These are phyloP conservation scores for Halichondria panicea DNA, from an alignment of 37 sponge, comb jelly and placozoan genomes.

Conservation along the genomic window DNA sequence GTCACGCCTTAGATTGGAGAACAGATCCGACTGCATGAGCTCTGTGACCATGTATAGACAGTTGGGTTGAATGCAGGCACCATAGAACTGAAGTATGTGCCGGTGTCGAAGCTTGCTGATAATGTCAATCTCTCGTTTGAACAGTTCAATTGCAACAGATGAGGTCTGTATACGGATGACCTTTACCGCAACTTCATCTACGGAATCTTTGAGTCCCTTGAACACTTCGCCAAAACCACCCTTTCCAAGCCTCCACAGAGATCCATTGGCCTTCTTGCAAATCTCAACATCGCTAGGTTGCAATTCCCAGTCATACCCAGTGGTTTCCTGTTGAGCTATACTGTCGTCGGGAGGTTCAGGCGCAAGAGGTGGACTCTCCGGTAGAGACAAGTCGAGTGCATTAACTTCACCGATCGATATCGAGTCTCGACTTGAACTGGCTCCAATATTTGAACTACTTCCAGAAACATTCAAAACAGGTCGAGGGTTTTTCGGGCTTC, in stretches of 20 bases:
- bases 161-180: conserved; percentile 41
- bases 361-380: neutral
- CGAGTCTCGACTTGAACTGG: neutral
- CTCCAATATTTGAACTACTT: neutral
- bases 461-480: neutral
- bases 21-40: conserved; percentile 86
- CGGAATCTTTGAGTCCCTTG: conserved; percentile 77
- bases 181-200: conserved; percentile 93
- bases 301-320: conserved; percentile 85
- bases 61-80: conserved; percentile 83
- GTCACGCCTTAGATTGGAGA: conserved; percentile 54
- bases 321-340: neutral
- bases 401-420: conserved; percentile 20
- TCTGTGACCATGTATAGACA: conserved; percentile 92
- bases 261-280: conserved; percentile 70
- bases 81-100: conserved; percentile 94
- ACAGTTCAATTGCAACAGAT: conserved; percentile 36
- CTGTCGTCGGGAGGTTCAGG: neutral
- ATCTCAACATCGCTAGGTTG: conserved; percentile 66
- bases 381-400: neutral
- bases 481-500: neutral
- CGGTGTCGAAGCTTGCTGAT: conserved; percentile 86
- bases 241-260: conserved; percentile 77
- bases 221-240: conserved; percentile 91
- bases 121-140: conserved; percentile 82